Base-by-base conservation (phyloP, 2,113 vertebrate genomes). In the Syrmaticus mikado region DNA sequence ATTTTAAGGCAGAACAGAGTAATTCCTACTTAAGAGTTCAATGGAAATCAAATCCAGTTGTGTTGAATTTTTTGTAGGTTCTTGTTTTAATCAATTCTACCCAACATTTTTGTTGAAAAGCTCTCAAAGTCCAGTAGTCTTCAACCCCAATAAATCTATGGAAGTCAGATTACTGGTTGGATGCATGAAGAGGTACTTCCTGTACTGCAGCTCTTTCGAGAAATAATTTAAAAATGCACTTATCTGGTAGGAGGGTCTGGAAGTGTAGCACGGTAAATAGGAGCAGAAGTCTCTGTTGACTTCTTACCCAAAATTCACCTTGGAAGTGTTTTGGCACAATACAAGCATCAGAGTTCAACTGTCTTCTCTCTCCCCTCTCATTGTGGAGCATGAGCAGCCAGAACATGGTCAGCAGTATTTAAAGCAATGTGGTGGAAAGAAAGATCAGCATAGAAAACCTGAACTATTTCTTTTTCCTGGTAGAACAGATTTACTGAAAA, bases 1-100 rank as follows among this genome's bases (percentile, higher is more conserved):
- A 96, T 77, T 96, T 95, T 93, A 93, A 96, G 80, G 27, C 45
- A 70, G 22, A 38, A 10, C 36, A 79, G 36, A 87, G 84, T 78
- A 64, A 65, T 86, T 70, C 60, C 46, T 85, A 74, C 27, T 93
- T 95, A 85, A 75, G 58, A 78, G 91, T 82, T 91, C 52, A 87
- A 93, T 57, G 74, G 52, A 72, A 34, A 85, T 76, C 18, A 79
- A 85, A 57, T 30, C 87, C 24, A 7, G 46, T 74, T n/a, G 68
- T 80, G 30, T 14, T 62, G 78, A 48, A 96, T 77, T 9, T 91
- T 94, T 67, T 87, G 68, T 45, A 62, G 24, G 46, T 40, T 48
- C 60, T 50, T 60, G 58, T 88, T 85, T 82, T 81, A 18, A 28
- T 82, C 91, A 88, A 46, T 18, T 2, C 57, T 73, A 70, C 7